Conservation (phyloP, 2,797 vertebrate genomes). For the Pipistrellus kuhlii region DNA sequence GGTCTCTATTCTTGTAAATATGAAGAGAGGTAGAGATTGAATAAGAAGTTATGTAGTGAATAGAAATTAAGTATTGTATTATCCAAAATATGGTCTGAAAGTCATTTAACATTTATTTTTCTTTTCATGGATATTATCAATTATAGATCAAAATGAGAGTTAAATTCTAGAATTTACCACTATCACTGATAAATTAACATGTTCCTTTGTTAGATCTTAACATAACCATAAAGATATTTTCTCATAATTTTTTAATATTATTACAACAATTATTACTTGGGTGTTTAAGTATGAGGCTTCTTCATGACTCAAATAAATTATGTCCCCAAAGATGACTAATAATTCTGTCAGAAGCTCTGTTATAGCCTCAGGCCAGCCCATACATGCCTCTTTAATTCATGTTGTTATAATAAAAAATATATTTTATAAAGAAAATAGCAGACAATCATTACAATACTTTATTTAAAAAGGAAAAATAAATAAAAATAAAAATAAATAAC, state of each 20-base stretch:
- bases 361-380: background rate
- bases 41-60: background rate
- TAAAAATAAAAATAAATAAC: background rate
- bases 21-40: background rate
- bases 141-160: background rate
- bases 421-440: background rate
- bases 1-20: background rate
- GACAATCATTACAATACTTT: background rate
- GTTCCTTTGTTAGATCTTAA: conserved; percentile 37
- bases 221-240: background rate
- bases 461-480: conserved; percentile 24
- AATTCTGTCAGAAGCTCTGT: background rate
- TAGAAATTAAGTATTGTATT: conserved; percentile 21
- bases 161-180: background rate
- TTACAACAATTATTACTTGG: conserved; percentile 13
- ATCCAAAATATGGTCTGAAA: background rate
- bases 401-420: background rate
- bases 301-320: conserved; percentile 28
- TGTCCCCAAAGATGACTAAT: background rate
- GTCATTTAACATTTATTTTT: conserved; percentile 37
- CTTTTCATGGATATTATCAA: background rate
- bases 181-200: background rate
- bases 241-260: conserved; percentile 12
- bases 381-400: background rate
- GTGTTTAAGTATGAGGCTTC: background rate